Conservation (phyloP, 2,797 vertebrate genomes). For the Dendrocincla tyrannina region DNA sequence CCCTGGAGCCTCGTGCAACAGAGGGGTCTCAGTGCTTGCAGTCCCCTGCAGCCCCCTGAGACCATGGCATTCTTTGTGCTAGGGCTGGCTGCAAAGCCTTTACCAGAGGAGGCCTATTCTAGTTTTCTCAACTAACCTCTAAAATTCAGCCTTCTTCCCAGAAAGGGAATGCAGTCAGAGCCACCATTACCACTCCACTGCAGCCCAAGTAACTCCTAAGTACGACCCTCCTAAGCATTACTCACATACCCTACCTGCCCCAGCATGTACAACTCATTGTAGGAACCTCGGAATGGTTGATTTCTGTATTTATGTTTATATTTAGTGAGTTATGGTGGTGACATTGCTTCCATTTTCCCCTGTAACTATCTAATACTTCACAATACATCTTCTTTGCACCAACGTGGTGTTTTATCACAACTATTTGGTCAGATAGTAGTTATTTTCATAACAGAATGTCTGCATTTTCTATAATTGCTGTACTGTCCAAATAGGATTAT, state of each 20-base stretch:
- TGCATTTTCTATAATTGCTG: neutral
- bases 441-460: neutral
- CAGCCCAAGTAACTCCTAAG: neutral
- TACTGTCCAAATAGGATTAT: neutral
- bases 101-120: neutral
- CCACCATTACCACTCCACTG: neutral
- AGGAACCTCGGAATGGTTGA: neutral
- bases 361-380: neutral
- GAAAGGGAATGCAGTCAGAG: neutral
- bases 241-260: neutral
- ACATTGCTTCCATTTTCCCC: neutral
- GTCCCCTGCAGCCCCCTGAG: neutral
- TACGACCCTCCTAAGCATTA: neutral
- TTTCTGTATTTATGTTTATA: neutral
- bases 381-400: neutral
- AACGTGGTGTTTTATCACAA: neutral
- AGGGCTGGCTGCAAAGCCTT: neutral
- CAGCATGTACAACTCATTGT: neutral
- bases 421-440: neutral
- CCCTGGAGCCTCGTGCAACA: accelerated
- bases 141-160: neutral
- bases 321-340: neutral
- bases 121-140: neutral
- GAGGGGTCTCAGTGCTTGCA: neutral
- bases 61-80: accelerated